A percentile compares a stretch with the other conserved stretches of the same genome.
Conservation (phyloP, 1,140 invertebrate species). For the Zaprionus camerounensis region DNA sequence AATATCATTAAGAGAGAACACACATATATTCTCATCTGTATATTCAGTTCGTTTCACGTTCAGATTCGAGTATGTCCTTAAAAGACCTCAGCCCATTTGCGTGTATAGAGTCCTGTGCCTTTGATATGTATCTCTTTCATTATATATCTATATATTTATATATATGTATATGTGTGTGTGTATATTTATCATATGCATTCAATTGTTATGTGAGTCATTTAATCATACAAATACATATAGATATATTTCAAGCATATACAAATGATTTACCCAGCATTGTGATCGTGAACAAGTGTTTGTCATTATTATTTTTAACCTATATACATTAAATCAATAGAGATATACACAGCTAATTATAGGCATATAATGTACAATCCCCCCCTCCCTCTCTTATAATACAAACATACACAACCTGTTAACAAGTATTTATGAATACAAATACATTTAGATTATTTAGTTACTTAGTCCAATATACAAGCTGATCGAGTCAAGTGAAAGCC, state of each 20-base stretch:
- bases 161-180: slow-evolving; percentile 1
- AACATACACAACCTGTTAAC: slow-evolving; percentile 14
- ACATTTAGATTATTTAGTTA: slow-evolving; percentile 15
- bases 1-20: slow-evolving; percentile 15
- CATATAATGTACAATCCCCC: slow-evolving; percentile 31
- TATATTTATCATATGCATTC: slow-evolving; percentile 37
- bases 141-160: slow-evolving; percentile 11
- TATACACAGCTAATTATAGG: slow-evolving; percentile 20
- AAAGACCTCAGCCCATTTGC: slow-evolving; percentile 52
- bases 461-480: slow-evolving; percentile 44
- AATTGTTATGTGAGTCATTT: slow-evolving; percentile 32
- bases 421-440: slow-evolving; percentile 17
- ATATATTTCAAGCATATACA: slow-evolving; percentile 28
- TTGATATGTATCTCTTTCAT: slow-evolving; percentile 60
- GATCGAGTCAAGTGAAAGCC: slow-evolving; percentile 37
- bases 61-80: slow-evolving; percentile 14
- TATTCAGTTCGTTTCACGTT: slow-evolving; percentile 37
- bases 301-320: slow-evolving; percentile 48
- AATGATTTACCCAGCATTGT: slow-evolving; percentile 32
- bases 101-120: slow-evolving; percentile 76
- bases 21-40: slow-evolving; percentile 17
- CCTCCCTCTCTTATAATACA: slow-evolving; percentile 11
- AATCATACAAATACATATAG: slow-evolving; percentile 25
- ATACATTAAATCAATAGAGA: slow-evolving; percentile 13
- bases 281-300: slow-evolving; percentile 57